Evolutionary conservation across 1,140 invertebrate species (phyloP), one percentile per base, ranked within the genome.

Genomic region (Protaetia brevitarsis): DNA sequence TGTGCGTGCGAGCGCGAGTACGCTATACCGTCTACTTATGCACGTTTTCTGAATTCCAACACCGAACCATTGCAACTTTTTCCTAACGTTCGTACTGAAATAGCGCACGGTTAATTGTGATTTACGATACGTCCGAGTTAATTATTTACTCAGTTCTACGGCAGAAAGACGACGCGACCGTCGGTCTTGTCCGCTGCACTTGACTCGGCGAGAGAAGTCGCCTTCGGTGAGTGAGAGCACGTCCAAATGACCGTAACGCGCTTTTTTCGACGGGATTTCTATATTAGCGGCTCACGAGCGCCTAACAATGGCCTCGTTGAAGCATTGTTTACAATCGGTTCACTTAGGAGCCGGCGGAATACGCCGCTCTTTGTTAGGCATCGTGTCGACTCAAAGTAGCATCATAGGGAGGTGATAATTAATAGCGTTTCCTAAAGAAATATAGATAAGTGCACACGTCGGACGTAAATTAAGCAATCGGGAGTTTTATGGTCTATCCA

Each of bases 1-100:
- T n/a, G n/a, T n/a, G n/a, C n/a, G n/a, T n/a, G n/a, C 26, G 19
- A 23, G 41, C 26, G 41, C 19, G 41, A 51, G 19, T 51, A 16
- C 19, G 26, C 41, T 51, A n/a, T 51, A 51, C 41, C 26, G 41
- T 51, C 41, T 51, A 51, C 41, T 51, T 51, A 51, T 51, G 41
- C 41, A 51, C 41, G 41, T 51, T 51, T 51, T 51, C 41, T 51
- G 41, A 51, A 51, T 51, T 51, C 41, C 41, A 51, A 51, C 41
- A 23, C 41, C 41, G 41, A 51, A 23, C 41, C 16, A 19, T 51
- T 51, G 41, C 41, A 51, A 51, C 41, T 51, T 51, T 51, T 51
- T 51, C 41, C 41, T 51, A 51, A 23, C 41, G 41, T 51, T 51
- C 41, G 26, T 23, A 51, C 41, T 51, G 41, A 51, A 51, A 51